These are phyloP conservation scores for Plotosus lineatus DNA, from an alignment of 2,113 vertebrate genomes.

Conservation along the genomic window DNA sequence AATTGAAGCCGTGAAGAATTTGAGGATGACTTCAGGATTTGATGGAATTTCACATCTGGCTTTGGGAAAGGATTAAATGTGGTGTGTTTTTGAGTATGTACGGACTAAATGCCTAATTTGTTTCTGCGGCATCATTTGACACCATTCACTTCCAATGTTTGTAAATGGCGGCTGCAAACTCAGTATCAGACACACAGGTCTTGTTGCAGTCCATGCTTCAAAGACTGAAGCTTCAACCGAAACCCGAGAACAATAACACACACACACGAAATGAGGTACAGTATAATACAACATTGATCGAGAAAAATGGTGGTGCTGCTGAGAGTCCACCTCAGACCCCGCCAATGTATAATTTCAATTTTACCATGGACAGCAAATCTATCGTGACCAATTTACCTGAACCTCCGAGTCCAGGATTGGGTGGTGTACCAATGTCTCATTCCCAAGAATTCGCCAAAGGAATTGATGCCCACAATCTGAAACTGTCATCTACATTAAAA, in stretches of 20 bases:
- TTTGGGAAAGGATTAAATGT: neutral
- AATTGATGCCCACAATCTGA: neutral
- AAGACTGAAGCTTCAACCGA: conserved; percentile 68
- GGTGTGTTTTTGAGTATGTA: conserved; percentile 6
- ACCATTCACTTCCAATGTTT: conserved; percentile 6
- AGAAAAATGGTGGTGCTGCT: neutral
- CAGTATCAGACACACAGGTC: conserved; percentile 60
- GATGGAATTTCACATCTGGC: neutral
- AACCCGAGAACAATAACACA: conserved; percentile 45
- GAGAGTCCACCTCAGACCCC: conserved; percentile 16
- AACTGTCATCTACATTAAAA: conserved; percentile 11
- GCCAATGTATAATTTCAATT: neutral
- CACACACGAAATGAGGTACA: neutral
- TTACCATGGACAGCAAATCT: conserved; percentile 19
- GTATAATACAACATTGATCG: neutral
- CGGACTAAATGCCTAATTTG: neutral
- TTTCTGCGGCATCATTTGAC: neutral
- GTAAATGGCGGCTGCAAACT: conserved; percentile 64
- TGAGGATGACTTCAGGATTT: neutral
- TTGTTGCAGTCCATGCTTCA: conserved; percentile 76
- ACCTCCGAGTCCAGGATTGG: neutral
- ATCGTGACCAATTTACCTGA: neutral
- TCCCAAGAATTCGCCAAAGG: neutral
- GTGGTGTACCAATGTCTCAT: neutral
- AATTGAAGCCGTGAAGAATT: neutral